These are phyloP conservation scores for Etheostoma nigrum DNA, from an alignment of 2,797 vertebrate species.

Conservation along the genomic window DNA sequence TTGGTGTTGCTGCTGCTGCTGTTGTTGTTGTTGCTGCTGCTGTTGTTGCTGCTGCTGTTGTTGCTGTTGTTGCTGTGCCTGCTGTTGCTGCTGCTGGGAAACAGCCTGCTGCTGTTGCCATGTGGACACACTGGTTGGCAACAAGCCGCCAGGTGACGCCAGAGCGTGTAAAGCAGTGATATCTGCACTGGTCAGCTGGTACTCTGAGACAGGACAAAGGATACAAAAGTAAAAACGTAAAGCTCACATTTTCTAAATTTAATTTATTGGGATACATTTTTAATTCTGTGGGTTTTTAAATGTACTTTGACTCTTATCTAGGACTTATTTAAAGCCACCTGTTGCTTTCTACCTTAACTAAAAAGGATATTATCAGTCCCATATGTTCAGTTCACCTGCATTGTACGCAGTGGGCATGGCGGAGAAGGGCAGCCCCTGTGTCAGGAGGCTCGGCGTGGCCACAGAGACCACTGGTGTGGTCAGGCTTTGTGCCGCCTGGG, in stretches of 20 bases:
- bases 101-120: slow-evolving; percentile 93
- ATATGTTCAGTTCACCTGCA: slow-evolving; percentile 87
- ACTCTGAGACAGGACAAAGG: slow-evolving; percentile 84
- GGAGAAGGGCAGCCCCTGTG: slow-evolving; percentile 91
- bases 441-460: slow-evolving; percentile 95
- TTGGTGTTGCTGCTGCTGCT: slow-evolving; percentile 71
- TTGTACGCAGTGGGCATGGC: slow-evolving; percentile 98
- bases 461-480: slow-evolving; percentile 97
- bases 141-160: slow-evolving; percentile 91
- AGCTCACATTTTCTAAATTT: background rate
- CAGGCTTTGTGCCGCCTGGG: slow-evolving; percentile 92
- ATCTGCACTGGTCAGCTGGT: slow-evolving; percentile 97
- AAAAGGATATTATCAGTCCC: background rate
- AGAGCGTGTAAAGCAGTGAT: slow-evolving; percentile 94
- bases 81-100: slow-evolving; percentile 85
- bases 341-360: background rate
- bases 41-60: slow-evolving; percentile 79
- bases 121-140: slow-evolving; percentile 91
- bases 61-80: slow-evolving; percentile 67
- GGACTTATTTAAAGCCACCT: too few species aligned
- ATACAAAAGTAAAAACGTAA: background rate
- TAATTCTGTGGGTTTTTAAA: background rate
- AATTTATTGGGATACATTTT: background rate
- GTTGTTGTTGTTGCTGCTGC: slow-evolving; percentile 78
- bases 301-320: background rate